These are phyloP conservation scores for Phocides pigmalion DNA, from an alignment of 1,140 invertebrate genomes.

Conservation along the genomic window DNA sequence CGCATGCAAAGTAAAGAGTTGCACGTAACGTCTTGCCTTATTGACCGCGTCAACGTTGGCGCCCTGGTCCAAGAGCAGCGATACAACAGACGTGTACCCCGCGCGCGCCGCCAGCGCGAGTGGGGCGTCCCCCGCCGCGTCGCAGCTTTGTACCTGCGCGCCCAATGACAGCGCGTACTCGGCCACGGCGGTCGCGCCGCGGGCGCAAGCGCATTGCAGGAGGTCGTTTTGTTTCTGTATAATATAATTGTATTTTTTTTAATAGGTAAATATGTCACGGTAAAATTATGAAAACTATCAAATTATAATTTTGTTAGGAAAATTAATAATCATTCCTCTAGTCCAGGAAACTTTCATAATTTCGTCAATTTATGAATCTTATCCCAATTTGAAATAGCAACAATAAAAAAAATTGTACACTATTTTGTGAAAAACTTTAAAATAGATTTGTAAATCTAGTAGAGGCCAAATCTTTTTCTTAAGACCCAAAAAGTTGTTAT, in stretches of 20 bases:
- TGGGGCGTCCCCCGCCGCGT: conserved; percentile 88
- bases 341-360: too few species aligned
- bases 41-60: conserved; percentile 87
- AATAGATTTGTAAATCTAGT: too few species aligned
- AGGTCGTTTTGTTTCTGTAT: conserved; percentile 77
- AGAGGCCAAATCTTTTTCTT: too few species aligned
- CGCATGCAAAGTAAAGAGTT: neutral
- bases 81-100: conserved; percentile 89
- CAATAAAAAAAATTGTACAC: too few species aligned
- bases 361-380: too few species aligned
- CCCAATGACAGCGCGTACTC: conserved; percentile 84
- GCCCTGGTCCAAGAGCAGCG: conserved; percentile 88
- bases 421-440: too few species aligned
- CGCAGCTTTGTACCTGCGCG: conserved; percentile 83
- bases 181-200: conserved; percentile 81
- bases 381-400: too few species aligned
- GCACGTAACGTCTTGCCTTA: conserved; percentile 66
- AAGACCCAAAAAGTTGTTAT: too few species aligned
- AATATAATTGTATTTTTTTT: neutral
- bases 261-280: too few species aligned
- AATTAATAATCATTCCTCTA: too few species aligned
- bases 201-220: conserved; percentile 71
- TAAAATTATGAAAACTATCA: too few species aligned
- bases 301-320: too few species aligned
- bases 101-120: conserved; percentile 90